Evolutionary conservation across 2,888 invertebrate species (phyloP), one percentile per base, ranked within the genome.

Genomic region (Sipha maydis): DNA sequence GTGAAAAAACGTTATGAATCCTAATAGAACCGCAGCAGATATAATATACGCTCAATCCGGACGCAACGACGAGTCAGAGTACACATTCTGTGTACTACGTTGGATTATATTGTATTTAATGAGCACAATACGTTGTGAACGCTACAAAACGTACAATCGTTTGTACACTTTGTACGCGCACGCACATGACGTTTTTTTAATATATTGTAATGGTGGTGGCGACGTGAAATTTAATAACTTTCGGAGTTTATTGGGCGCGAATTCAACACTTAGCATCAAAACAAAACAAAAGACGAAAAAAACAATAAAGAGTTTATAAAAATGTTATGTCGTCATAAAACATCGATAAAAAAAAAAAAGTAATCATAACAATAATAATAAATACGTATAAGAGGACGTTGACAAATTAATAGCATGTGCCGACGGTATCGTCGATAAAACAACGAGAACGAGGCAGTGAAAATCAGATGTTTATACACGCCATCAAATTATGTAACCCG

Each of bases 341-440:
- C n/a, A 31, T 8, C 67, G 31, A 77, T 77, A 48, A 69, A 85
- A 77, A 67, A 85, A 69, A 31, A 48, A 48, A 3, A 38, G 14
- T 8, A n/a, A n/a, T 9, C 8, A 1, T 11, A 4, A 41, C 8
- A 41, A 41, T 75, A 17, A 3, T 71, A 48, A 11, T 48, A 48
- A 14, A 14, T 67, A 17, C 19, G 41, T 79, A 48, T 1, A 41
- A n/a, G 85, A 19, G 69, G 54, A 54, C 48, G 73, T 86, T 86
- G 86, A 86, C 86, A 86, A 86, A 86, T 86, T 86, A 86, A 79
- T 79, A 86, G 86, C 86, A 56, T 73, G 79, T 73, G 86, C 38
- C 38, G 79, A 41, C 86, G 14, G 34, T 38, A n/a, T 38, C 19
- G 38, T n/a, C 56, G 73, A 86, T 86, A 79, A 86, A 86, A 86